Base-by-base conservation (phyloP, 2,888 invertebrate genomes). In the Agonopterix heracliana region DNA sequence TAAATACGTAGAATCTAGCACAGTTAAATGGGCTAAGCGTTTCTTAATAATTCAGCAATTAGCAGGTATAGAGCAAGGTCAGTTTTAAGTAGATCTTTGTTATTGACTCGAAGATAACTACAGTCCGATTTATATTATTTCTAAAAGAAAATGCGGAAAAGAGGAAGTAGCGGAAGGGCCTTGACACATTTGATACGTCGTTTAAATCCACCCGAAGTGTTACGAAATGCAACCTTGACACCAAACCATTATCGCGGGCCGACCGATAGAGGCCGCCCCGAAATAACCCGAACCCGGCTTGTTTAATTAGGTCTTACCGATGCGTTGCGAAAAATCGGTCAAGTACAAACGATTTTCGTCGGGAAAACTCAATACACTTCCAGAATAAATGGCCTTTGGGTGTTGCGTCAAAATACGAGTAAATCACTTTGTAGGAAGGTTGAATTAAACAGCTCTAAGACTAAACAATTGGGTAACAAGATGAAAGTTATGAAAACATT, bases 221-320 rank as follows among this genome's bases (percentile, higher is more conserved):
- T 86, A 87, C 81, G 78, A 79, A 76, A 85, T 64, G 41, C 51
- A 71, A 72, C 87, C 87, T 87, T 87, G 87, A 87, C 87, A 88
- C 81, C 74, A 81, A 78, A 84, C 69, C 68, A 74, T 81, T 86
- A 88, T 86, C 86, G 79, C 73, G 68, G 26, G 26, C 70, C 77
- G 76, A 73, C 78, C 73, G 78, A 72, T 69, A 82, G 81, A 84
- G 84, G 86, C 74, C 83, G 74, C 65, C 71, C 78, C 68, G 62
- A 86, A 87, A 87, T 87, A 87, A 75, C 66, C 60, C 59, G 59
- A 70, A 59, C 68, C 66, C 72, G 68, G 66, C 49, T 61, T 65
- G 67, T 68, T 78, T 78, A 83, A 81, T 82, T 81, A 69, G 75
- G 74, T 73, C 75, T 77, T 70, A 64, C 26, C 63, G 66, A 65